These are phyloP conservation scores for Pseudococcus jackbeardsleyi DNA, from an alignment of 2,888 invertebrate genomes.

Conservation along the genomic window DNA sequence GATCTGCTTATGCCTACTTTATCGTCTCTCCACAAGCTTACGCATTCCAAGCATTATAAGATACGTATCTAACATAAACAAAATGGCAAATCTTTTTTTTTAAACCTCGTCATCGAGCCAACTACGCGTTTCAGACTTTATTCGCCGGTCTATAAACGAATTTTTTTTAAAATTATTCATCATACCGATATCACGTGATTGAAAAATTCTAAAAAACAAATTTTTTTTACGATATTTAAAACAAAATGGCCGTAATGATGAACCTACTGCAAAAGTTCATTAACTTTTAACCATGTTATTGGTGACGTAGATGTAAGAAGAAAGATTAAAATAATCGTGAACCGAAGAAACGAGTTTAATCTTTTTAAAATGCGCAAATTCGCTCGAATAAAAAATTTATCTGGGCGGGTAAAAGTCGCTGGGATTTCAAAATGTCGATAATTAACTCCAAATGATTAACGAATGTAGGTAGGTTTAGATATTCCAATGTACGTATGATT, in stretches of 20 bases:
- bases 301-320: neutral
- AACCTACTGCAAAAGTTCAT: slow-evolving; percentile 18
- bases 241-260: neutral
- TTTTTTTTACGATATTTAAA: neutral
- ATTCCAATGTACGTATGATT: too few species aligned
- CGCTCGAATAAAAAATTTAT: neutral
- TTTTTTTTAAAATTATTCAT: neutral
- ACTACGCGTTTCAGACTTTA: neutral
- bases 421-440: neutral
- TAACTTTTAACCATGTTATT: slow-evolving; percentile 44
- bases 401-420: neutral
- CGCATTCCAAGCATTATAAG: too few species aligned
- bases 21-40: too few species aligned
- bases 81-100: neutral
- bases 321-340: slow-evolving; percentile 8
- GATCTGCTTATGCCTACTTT: too few species aligned
- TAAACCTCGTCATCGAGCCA: neutral
- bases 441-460: neutral
- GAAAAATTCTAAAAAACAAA: neutral
- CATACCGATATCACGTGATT: neutral
- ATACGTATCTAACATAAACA: neutral
- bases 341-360: neutral
- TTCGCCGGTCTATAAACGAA: neutral
- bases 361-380: slow-evolving; percentile 39
- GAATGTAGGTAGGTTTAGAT: too few species aligned